Evolutionary conservation across 2,888 invertebrate species (phyloP).

Genomic region (Drosophila incognita): DNA sequence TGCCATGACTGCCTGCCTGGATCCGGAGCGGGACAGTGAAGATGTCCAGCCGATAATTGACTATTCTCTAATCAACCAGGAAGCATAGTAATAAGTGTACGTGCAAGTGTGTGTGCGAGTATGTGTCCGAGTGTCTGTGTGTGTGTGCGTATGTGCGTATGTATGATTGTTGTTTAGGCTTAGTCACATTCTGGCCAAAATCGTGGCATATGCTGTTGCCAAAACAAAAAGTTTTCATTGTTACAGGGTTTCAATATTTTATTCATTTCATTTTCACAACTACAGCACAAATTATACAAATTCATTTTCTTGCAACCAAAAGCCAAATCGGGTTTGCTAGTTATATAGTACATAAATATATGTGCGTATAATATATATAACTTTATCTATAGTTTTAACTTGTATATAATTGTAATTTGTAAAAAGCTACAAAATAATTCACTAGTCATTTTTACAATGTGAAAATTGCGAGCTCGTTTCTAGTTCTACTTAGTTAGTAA

Average conservation of each 20-base stretch:
- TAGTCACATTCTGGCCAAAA: slow-evolving; percentile 68
- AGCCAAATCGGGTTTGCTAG: slow-evolving; percentile 74
- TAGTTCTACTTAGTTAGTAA: slow-evolving; percentile 60
- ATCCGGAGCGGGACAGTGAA: slow-evolving; percentile 63
- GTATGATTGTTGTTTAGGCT: slow-evolving; percentile 23
- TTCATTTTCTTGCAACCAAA: slow-evolving; percentile 67
- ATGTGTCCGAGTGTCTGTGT: slow-evolving; percentile 10
- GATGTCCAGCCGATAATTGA: slow-evolving; percentile 77
- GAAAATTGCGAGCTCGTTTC: slow-evolving; percentile 81
- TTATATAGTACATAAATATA: slow-evolving; percentile 30
- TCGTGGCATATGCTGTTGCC: slow-evolving; percentile 64
- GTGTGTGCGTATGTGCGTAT: slow-evolving; percentile 20
- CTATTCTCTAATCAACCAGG: slow-evolving; percentile 36
- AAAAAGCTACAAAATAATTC: slow-evolving; percentile 71
- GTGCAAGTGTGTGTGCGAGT: background rate
- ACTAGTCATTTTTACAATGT: slow-evolving; percentile 83
- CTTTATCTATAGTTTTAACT: slow-evolving; percentile 9
- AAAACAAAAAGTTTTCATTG: slow-evolving; percentile 36
- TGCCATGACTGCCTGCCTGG: slow-evolving; percentile 63
- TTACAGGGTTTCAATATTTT: slow-evolving; percentile 51
- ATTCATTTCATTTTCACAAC: slow-evolving; percentile 49
- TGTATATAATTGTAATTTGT: slow-evolving; percentile 56
- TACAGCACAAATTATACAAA: slow-evolving; percentile 37
- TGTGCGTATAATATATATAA: background rate
- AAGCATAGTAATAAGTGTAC: slow-evolving; percentile 49